Evolutionary conservation across 2,888 invertebrate species (phyloP).

Genomic region (Escarpia spicata): DNA sequence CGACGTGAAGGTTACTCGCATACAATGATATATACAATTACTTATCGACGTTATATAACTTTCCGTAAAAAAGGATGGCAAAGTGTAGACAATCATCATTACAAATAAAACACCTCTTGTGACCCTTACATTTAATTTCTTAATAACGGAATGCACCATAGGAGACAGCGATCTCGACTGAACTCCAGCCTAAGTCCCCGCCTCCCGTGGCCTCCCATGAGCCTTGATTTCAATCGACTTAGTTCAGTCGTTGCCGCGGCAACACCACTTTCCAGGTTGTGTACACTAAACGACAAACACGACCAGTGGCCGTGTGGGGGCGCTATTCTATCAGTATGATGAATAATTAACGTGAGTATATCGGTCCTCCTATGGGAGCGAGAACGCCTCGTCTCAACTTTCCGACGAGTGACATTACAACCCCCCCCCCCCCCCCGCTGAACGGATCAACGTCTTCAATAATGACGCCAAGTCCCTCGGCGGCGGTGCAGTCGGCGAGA

Average conservation of each 20-base stretch:
- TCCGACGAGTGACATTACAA: neutral
- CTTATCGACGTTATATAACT: too few species aligned
- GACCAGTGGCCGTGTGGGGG: neutral
- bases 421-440: neutral
- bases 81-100: too few species aligned
- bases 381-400: neutral
- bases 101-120: too few species aligned
- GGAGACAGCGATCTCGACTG: neutral
- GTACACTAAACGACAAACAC: conserved; percentile 8
- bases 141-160: neutral
- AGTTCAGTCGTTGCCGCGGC: neutral
- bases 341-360: neutral
- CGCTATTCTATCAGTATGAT: neutral
- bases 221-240: neutral
- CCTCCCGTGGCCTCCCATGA: neutral
- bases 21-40: too few species aligned
- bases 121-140: neutral
- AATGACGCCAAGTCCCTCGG: neutral
- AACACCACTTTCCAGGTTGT: neutral
- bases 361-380: neutral
- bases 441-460: neutral
- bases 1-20: too few species aligned
- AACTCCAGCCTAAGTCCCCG: neutral
- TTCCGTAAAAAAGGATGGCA: too few species aligned
- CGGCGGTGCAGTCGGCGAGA: neutral